Conservation (phyloP, 2,888 invertebrate species). For the Yponomeuta evonymella region DNA sequence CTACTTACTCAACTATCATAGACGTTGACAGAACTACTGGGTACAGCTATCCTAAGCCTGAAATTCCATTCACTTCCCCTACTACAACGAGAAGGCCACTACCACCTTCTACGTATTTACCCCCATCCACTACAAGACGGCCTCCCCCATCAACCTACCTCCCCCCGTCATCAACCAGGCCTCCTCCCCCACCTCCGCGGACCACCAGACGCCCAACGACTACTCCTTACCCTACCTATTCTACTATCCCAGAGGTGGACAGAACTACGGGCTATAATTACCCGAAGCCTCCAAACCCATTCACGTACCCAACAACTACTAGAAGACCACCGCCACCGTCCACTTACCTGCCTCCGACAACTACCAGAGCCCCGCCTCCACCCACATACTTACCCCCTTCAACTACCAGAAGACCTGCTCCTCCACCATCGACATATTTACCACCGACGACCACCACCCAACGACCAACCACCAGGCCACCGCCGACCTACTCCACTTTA, state of each 20-base stretch:
- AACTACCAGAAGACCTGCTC: conserved; percentile 12
- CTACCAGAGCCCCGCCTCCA: conserved; percentile 24
- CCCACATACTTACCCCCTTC: conserved; percentile 21
- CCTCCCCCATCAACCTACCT: conserved; percentile 20
- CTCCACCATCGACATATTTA: conserved; percentile 19
- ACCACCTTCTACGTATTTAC: conserved; percentile 18
- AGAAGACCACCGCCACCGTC: conserved; percentile 24
- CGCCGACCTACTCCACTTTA: conserved; percentile 15
- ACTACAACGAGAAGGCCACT: conserved; percentile 23
- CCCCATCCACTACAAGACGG: conserved; percentile 21
- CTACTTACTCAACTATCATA: conserved; percentile 16
- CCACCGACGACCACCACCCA: conserved; percentile 15
- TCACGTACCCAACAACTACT: conserved; percentile 38
- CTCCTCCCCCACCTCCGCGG: conserved; percentile 19
- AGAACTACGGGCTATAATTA: conserved; percentile 46
- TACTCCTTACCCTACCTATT: conserved; percentile 30
- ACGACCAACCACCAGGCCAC: conserved; percentile 16
- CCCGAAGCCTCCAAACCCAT: conserved; percentile 38
- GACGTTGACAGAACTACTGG: conserved; percentile 19
- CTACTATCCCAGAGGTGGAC: conserved; percentile 27
- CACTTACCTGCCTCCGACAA: conserved; percentile 21
- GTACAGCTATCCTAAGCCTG: conserved; percentile 27
- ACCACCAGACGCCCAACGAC: conserved; percentile 20
- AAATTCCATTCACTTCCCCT: conserved; percentile 38
- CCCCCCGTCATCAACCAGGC: conserved; percentile 17